phyloP scores from a whole-genome alignment of 1,140 invertebrate genomes.

The Dicyema japonicum region DNA sequence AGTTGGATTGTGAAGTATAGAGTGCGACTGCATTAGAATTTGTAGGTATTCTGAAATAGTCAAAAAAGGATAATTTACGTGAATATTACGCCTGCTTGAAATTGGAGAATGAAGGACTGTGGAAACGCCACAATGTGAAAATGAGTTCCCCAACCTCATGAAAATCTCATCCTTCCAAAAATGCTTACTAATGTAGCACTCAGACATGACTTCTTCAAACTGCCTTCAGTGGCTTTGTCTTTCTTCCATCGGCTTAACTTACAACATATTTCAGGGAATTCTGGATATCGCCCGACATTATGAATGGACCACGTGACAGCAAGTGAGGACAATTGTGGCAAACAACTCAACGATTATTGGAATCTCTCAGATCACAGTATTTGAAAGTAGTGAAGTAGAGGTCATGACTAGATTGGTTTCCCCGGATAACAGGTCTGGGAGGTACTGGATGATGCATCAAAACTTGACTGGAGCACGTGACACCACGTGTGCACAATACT shows the following conservation, averaged over 20 bases:
- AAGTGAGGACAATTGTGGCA: no score
- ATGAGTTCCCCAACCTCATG: constrained; percentile 24
- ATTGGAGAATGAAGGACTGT: constrained; percentile 28
- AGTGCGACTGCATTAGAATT: constrained; percentile 23
- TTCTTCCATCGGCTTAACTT: constrained; percentile 14
- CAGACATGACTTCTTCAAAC: constrained; percentile 43
- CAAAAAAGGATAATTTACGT: constrained; percentile 22
- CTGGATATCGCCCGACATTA: constrained; percentile 28
- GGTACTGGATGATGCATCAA: no score
- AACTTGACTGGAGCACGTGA: no score
- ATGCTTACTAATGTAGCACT: constrained; percentile 41
- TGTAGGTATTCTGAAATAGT: constrained; percentile 21
- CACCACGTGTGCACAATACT: no score
- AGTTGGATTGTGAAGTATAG: constrained; percentile 32
- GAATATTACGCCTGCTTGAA: constrained; percentile 28
- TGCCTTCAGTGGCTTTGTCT: constrained; percentile 34
- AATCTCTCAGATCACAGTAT: no score
- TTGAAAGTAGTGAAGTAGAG: no score
- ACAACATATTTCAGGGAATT: constrained; percentile 17
- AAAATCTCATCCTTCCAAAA: constrained; percentile 40
- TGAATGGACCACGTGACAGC: no score
- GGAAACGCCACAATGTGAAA: constrained; percentile 30
- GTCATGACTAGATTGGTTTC: no score
- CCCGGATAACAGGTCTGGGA: no score
- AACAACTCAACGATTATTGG: no score